Evolutionary conservation across 1,140 invertebrate species (phyloP).

Genomic region (Cataglyphis hispanica): DNA sequence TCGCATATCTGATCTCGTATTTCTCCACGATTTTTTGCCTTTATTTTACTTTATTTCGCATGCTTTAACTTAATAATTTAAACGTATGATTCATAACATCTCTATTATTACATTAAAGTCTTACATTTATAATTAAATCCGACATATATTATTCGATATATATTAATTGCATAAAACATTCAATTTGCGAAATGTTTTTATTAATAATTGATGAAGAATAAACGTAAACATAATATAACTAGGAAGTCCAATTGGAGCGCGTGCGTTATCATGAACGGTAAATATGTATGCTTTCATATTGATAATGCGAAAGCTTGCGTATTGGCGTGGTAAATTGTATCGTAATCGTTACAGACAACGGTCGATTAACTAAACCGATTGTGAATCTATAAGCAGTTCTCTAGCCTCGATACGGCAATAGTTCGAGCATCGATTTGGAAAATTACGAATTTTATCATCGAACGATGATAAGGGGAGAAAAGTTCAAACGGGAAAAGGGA

Average conservation of each 20-base stretch:
- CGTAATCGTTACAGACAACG: slow-evolving; percentile 17
- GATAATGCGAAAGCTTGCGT: slow-evolving; percentile 10
- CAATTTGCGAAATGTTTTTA: background rate
- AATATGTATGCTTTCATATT: slow-evolving; percentile 11
- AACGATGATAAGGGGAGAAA: background rate
- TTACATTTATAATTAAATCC: background rate
- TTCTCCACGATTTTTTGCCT: background rate
- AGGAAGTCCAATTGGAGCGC: background rate
- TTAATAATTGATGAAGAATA: slow-evolving; percentile 26
- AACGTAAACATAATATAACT: background rate
- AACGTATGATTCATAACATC: background rate
- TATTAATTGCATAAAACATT: background rate
- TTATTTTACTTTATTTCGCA: background rate
- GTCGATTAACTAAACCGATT: background rate
- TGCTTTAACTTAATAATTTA: background rate
- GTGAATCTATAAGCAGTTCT: background rate
- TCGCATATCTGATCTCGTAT: background rate
- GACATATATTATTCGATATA: background rate
- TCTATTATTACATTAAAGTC: background rate
- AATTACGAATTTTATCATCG: slow-evolving; percentile 38
- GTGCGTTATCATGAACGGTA: background rate
- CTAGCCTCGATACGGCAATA: background rate
- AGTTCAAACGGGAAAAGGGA: background rate
- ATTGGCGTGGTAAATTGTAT: background rate
- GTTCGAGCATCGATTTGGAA: slow-evolving; percentile 15